Evolutionary conservation across 2,113 vertebrate genomes (phyloP), one percentile per base, ranked within the genome.

Genomic region (Accipiter virgatus): DNA sequence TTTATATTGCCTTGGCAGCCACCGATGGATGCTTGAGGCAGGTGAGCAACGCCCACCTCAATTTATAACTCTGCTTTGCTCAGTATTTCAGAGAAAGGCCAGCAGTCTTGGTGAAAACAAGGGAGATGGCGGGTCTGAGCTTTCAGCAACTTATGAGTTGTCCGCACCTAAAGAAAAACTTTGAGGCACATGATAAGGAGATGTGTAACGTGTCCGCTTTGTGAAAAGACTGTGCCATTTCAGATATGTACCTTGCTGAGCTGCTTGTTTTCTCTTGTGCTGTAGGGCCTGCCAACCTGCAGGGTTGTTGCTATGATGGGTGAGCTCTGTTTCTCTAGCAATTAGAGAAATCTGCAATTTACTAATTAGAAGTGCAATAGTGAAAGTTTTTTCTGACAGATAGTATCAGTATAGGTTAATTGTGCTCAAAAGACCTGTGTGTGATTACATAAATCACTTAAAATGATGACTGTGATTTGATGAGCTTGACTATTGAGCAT

Each of bases 241-340:
- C 1, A 8, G n/a, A 25, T 25, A 25, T 16, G 31, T 58, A 66
- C 32, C n/a, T 29, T 53, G 17, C 66, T 77, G 56, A 82, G 91
- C 66, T 75, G 58, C 88, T 43, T 75, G 31, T 27, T 61, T 71
- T 68, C 58, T 47, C 62, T 14, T 17, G 34, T 56, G 43, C 59
- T n/a, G 22, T 34, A 26, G 0, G 4, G 25, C 56, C 81, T 68
- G 66, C 62, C 0, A 1, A 89, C 81, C 84, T 47, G 34, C 43
- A 56, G 83, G 9, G 25, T 2, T 73, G 40, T 53, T 88, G 75
- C 53, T 83, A 8, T 36, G n/a, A 38, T 9, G 21, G 53, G 68
- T 88, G 83, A 95, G 55, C 65, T 86, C 86, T 92, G 59, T 88
- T 86, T 86, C 80, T 68, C 50, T 32, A 83, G 53, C 82, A 88